Conservation (phyloP, 64 coral and sea anemone species). For the Trachythela sp. region DNA sequence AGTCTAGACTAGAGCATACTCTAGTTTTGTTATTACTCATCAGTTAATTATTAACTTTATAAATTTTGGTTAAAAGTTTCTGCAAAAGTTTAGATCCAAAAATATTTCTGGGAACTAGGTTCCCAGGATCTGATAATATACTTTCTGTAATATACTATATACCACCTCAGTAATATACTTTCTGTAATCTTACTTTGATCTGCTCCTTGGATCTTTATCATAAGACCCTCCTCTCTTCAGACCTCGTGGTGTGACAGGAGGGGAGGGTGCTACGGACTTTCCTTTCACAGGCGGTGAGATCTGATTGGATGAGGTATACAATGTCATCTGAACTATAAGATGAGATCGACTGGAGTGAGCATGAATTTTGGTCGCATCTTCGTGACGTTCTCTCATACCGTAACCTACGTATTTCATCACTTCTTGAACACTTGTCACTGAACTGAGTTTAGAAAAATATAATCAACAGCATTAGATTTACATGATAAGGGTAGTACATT, state of each 20-base stretch:
- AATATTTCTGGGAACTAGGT: too few species aligned
- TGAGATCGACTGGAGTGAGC: conserved; percentile 95
- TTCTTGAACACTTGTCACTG: conserved; percentile 77
- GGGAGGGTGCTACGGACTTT: conserved; percentile 58
- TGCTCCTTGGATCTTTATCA: not conserved
- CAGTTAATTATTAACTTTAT: too few species aligned
- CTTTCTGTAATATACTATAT: too few species aligned
- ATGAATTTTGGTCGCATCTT: conserved; percentile 98
- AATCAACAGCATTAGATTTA: not conserved
- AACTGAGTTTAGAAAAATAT: conserved; percentile 15
- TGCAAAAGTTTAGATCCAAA: too few species aligned
- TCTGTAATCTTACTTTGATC: conserved; percentile 24
- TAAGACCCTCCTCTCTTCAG: not conserved
- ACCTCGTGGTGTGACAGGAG: conserved; percentile 66
- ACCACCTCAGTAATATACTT: too few species aligned
- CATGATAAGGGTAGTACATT: not conserved
- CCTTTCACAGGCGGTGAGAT: conserved; percentile 17
- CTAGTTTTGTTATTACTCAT: too few species aligned
- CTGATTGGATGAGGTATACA: conserved; percentile 74
- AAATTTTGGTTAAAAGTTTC: too few species aligned
- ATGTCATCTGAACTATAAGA: conserved; percentile 89
- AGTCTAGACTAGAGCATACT: too few species aligned
- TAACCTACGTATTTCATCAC: conserved; percentile 87
- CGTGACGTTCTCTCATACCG: conserved; percentile 85
- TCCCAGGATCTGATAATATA: too few species aligned